Base-by-base conservation (phyloP, 2,888 invertebrate genomes). In the Neoascia interrupta region DNA sequence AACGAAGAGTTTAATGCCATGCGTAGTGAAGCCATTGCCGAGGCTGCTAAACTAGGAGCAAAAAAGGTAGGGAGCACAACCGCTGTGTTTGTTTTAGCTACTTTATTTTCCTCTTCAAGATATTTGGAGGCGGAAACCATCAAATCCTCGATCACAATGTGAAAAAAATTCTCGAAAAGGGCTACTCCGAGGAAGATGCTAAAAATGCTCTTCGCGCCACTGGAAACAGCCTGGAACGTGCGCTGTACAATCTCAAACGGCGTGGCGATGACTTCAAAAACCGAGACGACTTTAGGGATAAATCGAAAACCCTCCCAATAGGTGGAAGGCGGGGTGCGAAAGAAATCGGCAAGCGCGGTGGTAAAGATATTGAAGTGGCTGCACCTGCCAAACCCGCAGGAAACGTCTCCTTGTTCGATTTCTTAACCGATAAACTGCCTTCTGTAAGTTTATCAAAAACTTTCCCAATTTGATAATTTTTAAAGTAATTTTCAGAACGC, bases 1-100 rank as follows among this genome's bases (percentile, higher is more conserved):
- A 93, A 95, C 87, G 92, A 92, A 0, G 96, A 96, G 85, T 97
- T 97, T 90, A 96, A 96, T 85, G 92, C 93, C n/a, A 96, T 96
- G 87, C 91, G 97, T 70, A 94, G 94, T 85, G 96, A 95, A 81
- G 96, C 96, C 0, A 97, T 97, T 84, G 96, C 96, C 10, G 96
- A 96, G 86, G 96, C 96, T 28, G 92, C 94, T 43, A 93, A 94
- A 83, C 89, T 90, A 21, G 91, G 90, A 23, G 90, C 90, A 10
- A 92, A 91, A 83, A 92, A 92, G 87, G 91, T 88, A 56, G 36
- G 56, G 11, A 36, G 11, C 37, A 16, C 6, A 6, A 31, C 3
- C 2, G 3, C n/a, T 39, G 53, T 16, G 15, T 21, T 0, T 8
- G 3, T 18, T 39, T 26, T 47, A n/a, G n/a, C n/a, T n/a, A n/a